Percentiles rank a stretch among this genome's conserved stretches.
These are phyloP conservation scores for Tyrophagus putrescentiae DNA, from an alignment of 1,140 invertebrate species.

Conservation along the genomic window DNA sequence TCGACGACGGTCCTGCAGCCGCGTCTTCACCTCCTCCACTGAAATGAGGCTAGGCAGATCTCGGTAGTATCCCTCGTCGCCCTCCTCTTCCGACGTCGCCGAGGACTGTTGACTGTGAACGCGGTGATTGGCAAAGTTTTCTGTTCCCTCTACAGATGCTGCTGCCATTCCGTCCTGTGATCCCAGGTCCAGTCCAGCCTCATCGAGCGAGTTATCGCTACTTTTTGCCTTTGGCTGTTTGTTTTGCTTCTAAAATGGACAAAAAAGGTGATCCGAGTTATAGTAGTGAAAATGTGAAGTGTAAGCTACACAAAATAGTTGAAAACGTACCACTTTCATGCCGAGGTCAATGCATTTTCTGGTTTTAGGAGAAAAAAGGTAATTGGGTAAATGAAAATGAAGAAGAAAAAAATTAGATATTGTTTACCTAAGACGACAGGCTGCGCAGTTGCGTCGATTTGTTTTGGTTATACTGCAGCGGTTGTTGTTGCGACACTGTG, in stretches of 20 bases:
- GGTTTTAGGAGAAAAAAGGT: too few relatives aligned
- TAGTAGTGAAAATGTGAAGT: too few relatives aligned
- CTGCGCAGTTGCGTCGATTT: conserved; percentile 11
- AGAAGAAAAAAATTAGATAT: too few relatives aligned
- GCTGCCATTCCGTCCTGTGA: too few relatives aligned
- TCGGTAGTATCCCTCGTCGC: neutral
- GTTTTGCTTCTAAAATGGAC: neutral
- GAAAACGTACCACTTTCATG: conserved; percentile 1
- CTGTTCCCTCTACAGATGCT: neutral
- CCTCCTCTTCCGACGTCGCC: neutral
- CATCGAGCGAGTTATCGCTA: neutral
- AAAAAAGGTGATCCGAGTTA: too few relatives aligned
- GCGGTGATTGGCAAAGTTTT: neutral
- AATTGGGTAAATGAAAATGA: too few relatives aligned
- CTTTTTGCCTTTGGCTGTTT: neutral
- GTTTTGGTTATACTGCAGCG: neutral
- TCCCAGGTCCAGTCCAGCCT: too few relatives aligned
- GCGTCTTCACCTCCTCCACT: neutral
- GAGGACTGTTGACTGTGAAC: neutral
- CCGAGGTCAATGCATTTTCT: neutral
- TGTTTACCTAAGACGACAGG: conserved; percentile 5
- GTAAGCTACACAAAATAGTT: neutral
- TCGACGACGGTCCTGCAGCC: too few relatives aligned
- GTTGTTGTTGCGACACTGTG: conserved; percentile 4
- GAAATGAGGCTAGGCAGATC: conserved; percentile 4